Percentiles rank a stretch among this genome's conserved stretches.
These are phyloP conservation scores for Pogonophryne albipinna DNA, from an alignment of 2,797 vertebrate genomes.

Conservation along the genomic window DNA sequence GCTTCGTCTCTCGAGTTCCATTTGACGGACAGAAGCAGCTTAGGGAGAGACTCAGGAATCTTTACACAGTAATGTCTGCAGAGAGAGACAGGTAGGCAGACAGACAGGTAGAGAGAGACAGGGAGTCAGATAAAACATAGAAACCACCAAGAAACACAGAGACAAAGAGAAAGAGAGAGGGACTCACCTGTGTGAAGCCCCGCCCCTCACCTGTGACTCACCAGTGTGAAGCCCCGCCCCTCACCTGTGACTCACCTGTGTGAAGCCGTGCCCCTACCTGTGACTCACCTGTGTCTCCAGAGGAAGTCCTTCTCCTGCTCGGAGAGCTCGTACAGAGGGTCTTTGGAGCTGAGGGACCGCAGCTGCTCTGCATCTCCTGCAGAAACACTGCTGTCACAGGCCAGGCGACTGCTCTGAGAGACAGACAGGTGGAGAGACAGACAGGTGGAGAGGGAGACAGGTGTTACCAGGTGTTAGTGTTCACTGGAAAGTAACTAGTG, in stretches of 20 bases:
- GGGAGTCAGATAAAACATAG: background rate
- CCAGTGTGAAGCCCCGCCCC: background rate
- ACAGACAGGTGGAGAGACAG: conserved; percentile 4
- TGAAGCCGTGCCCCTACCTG: background rate
- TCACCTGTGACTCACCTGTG: no score
- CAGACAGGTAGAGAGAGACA: background rate
- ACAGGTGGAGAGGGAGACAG: background rate
- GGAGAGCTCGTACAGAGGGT: conserved; percentile 82
- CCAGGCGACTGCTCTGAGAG: conserved; percentile 74
- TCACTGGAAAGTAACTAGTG: no score
- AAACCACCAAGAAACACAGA: no score
- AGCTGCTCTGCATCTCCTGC: conserved; percentile 78
- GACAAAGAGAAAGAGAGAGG: no score
- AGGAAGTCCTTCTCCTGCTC: conserved; percentile 85
- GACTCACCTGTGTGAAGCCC: background rate
- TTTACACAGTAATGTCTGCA: conserved; percentile 90
- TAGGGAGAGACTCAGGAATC: conserved; percentile 92
- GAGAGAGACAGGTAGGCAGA: conserved; percentile 20
- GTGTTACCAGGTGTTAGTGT: no score
- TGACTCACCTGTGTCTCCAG: conserved; percentile 62
- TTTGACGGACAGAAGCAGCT: conserved; percentile 92
- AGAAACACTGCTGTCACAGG: conserved; percentile 76
- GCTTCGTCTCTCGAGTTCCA: conserved; percentile 86
- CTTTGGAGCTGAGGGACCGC: conserved; percentile 70
- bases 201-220: conserved; percentile 65